Percentiles rank a stretch among this genome's conserved stretches.
Conservation (phyloP, 2,797 vertebrate genomes). For the Siniperca scherzeri region DNA sequence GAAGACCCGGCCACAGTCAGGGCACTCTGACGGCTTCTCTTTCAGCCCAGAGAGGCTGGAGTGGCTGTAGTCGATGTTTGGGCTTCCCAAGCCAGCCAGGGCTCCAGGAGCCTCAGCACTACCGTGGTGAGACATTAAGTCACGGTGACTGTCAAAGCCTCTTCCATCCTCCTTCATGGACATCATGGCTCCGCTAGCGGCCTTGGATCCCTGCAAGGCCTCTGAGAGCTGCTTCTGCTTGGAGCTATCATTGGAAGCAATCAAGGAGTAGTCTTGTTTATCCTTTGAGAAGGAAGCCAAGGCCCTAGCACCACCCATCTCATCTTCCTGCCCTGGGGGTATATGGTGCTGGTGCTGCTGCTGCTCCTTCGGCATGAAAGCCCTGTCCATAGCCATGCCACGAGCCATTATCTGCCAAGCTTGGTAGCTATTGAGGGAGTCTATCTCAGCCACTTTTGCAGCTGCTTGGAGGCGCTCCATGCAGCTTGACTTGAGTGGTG, state of each 20-base stretch:
- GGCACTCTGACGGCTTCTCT: constrained; percentile 97
- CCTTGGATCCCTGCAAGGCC: constrained; percentile 92
- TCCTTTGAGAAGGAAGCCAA: constrained; percentile 94
- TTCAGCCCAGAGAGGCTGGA: constrained; percentile 90
- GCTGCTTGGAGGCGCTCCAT: constrained; percentile 98
- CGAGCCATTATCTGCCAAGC: constrained; percentile 99
- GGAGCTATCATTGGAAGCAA: constrained; percentile 91
- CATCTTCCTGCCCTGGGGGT: constrained; percentile 92
- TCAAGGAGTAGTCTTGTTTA: constrained; percentile 93
- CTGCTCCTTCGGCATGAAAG: constrained; percentile 96
- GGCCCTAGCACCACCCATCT: constrained; percentile 88
- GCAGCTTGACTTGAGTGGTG: constrained; percentile 98
- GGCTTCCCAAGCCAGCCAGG: constrained; percentile 84
- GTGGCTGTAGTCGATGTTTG: constrained; percentile 92
- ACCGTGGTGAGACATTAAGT: constrained; percentile 90
- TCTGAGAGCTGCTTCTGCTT: constrained; percentile 97
- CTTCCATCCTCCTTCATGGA: constrained; percentile 91
- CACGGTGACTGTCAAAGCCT: constrained; percentile 92
- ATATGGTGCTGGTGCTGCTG: constrained; percentile 88
- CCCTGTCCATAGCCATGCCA: constrained; percentile 96
- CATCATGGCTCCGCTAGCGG: constrained; percentile 87
- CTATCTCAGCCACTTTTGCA: constrained; percentile 98
- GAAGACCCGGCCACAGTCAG: constrained; percentile 97
- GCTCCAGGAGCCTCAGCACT: constrained; percentile 66
- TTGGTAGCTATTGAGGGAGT: constrained; percentile 98